These are phyloP conservation scores for Scaeva pyrastri DNA, from an alignment of 2,888 invertebrate species.

Conservation along the genomic window DNA sequence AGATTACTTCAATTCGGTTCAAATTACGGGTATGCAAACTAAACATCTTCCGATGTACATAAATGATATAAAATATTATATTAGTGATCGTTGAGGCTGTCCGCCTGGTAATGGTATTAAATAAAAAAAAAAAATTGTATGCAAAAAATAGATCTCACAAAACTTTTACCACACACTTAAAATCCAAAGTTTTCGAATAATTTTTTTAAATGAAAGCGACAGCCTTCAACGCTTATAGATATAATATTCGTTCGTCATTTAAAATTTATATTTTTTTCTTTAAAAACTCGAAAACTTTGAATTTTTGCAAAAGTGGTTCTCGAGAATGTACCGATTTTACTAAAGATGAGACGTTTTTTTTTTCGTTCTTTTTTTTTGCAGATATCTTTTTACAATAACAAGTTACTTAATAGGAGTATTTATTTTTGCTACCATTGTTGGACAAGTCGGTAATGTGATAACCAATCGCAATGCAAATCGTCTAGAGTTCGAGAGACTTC, in stretches of 20 bases:
- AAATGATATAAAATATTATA: slow-evolving; percentile 78
- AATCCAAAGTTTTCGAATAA: slow-evolving; percentile 84
- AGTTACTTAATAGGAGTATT: slow-evolving; percentile 99
- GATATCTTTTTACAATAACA: slow-evolving; percentile 98
- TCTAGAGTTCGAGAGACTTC: slow-evolving; percentile 95
- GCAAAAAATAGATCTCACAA: slow-evolving; percentile 69
- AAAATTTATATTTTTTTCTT: not conserved
- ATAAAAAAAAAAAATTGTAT: not conserved
- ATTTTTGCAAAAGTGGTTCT: slow-evolving; percentile 49
- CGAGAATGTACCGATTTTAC: not conserved
- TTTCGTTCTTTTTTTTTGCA: slow-evolving; percentile 84
- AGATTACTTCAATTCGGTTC: slow-evolving; percentile 95
- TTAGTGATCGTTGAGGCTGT: slow-evolving; percentile 83
- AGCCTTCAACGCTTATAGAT: slow-evolving; percentile 83
- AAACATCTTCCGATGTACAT: slow-evolving; percentile 6
- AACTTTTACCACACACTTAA: slow-evolving; percentile 78
- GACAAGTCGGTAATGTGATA: slow-evolving; percentile 99
- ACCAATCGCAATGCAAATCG: slow-evolving; percentile 98
- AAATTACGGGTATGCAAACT: slow-evolving; percentile 92
- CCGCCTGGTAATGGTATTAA: slow-evolving; percentile 79
- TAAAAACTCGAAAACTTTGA: slow-evolving; percentile 67
- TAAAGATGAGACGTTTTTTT: not conserved
- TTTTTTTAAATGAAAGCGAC: slow-evolving; percentile 78
- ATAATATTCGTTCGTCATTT: slow-evolving; percentile 77
- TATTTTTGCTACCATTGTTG: slow-evolving; percentile 98